These are phyloP conservation scores for Myxocyprinus asiaticus DNA, from an alignment of 2,113 vertebrate species.

Conservation along the genomic window DNA sequence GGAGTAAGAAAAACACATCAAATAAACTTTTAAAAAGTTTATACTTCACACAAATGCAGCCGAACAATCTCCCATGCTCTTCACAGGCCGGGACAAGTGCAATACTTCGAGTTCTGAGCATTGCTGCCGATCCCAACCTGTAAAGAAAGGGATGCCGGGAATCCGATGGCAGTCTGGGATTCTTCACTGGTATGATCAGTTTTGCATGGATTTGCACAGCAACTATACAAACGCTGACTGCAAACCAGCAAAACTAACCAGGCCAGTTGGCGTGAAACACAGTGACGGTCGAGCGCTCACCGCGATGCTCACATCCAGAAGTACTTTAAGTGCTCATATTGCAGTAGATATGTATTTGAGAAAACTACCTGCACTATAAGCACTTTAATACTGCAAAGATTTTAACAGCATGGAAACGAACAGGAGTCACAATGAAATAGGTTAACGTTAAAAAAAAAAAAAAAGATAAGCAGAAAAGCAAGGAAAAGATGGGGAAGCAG, in stretches of 20 bases:
- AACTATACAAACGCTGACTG: slow-evolving; percentile 89
- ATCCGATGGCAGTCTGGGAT: slow-evolving; percentile 57
- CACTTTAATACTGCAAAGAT: slow-evolving; percentile 97
- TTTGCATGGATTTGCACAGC: slow-evolving; percentile 99
- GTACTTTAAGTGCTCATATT: slow-evolving; percentile 99
- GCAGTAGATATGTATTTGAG: slow-evolving; percentile 90
- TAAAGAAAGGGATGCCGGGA: slow-evolving; percentile 80
- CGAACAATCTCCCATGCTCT: slow-evolving; percentile 83
- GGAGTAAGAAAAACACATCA: too few relatives aligned
- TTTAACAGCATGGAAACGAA: background rate
- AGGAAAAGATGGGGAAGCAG: slow-evolving; percentile 72
- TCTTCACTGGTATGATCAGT: slow-evolving; percentile 95
- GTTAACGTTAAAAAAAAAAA: background rate
- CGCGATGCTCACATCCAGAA: slow-evolving; percentile 81
- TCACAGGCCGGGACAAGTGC: slow-evolving; percentile 99
- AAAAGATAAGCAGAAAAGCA: background rate
- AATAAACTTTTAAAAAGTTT: too few relatives aligned
- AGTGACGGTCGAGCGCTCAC: background rate
- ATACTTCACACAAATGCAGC: slow-evolving; percentile 19
- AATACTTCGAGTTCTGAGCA: slow-evolving; percentile 93
- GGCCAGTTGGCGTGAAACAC: slow-evolving; percentile 73
- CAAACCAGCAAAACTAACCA: slow-evolving; percentile 99
- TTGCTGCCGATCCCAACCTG: slow-evolving; percentile 98
- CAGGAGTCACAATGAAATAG: background rate
- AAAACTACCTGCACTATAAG: slow-evolving; percentile 99